Percentiles rank a stretch among this genome's conserved stretches.
phyloP scores from a whole-genome alignment of 2,113 vertebrate genomes.

The Lichenostomus cassidix region DNA sequence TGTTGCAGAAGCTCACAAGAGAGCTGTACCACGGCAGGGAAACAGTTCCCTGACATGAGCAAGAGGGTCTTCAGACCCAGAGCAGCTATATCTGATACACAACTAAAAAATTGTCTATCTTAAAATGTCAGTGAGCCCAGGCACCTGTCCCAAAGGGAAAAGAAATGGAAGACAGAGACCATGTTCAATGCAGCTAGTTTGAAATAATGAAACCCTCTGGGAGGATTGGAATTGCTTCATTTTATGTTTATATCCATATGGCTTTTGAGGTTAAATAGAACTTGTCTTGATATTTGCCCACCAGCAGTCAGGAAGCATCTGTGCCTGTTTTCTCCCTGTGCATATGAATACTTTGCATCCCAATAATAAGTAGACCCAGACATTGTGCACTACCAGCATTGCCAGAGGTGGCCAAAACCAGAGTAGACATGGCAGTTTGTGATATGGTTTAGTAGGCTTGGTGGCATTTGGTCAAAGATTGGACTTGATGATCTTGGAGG shows the following conservation, averaged over 20 bases:
- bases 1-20: background rate
- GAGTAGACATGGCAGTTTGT: too few species aligned
- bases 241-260: background rate
- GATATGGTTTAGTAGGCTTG: background rate
- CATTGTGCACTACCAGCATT: background rate
- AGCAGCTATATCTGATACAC: background rate
- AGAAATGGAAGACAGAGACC: background rate
- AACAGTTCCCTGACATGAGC: background rate
- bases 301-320: background rate
- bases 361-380: background rate
- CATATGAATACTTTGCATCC: background rate
- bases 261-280: background rate
- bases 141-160: background rate
- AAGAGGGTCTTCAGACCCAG: background rate
- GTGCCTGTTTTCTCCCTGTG: background rate
- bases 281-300: background rate
- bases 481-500: background rate
- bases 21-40: background rate
- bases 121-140: background rate
- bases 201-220: background rate
- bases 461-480: background rate
- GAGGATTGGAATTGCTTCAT: background rate
- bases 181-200: background rate
- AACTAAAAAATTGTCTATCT: background rate
- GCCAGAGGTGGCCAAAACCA: background rate